Percentiles rank a stretch among this genome's conserved stretches.
Evolutionary conservation across 2,113 vertebrate species (phyloP).

Genomic region (Crotalus helleri): DNA sequence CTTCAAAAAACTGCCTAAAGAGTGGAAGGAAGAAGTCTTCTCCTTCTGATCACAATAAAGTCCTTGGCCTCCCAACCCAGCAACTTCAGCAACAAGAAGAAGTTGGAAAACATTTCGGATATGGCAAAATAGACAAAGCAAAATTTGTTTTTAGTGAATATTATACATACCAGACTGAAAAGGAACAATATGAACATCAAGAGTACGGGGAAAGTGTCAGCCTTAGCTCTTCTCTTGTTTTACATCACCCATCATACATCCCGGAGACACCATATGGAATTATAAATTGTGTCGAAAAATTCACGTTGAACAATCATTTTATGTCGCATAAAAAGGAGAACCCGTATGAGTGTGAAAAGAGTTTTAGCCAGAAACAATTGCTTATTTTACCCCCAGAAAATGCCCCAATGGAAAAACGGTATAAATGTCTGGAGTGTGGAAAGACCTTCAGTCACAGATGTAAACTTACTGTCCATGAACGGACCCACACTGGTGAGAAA

Average conservation of each 20-base stretch:
- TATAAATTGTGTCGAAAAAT: background rate
- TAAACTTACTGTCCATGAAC: background rate
- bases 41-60: background rate
- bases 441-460: background rate
- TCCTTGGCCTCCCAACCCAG: background rate
- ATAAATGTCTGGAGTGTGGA: background rate
- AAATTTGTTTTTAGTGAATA: background rate
- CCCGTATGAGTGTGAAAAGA: background rate
- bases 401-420: background rate
- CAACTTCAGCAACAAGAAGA: background rate
- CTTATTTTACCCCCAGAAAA: background rate
- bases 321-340: background rate
- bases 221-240: background rate
- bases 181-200: background rate
- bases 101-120: background rate
- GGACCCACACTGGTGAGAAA: background rate
- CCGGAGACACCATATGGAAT: background rate
- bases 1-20: background rate
- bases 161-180: background rate
- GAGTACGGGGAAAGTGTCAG: background rate
- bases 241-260: background rate
- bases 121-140: background rate
- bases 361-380: background rate
- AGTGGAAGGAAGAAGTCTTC: background rate
- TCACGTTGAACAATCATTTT: background rate